Base-by-base conservation (phyloP, 2,888 invertebrate genomes). In the Drosophila monieri region DNA sequence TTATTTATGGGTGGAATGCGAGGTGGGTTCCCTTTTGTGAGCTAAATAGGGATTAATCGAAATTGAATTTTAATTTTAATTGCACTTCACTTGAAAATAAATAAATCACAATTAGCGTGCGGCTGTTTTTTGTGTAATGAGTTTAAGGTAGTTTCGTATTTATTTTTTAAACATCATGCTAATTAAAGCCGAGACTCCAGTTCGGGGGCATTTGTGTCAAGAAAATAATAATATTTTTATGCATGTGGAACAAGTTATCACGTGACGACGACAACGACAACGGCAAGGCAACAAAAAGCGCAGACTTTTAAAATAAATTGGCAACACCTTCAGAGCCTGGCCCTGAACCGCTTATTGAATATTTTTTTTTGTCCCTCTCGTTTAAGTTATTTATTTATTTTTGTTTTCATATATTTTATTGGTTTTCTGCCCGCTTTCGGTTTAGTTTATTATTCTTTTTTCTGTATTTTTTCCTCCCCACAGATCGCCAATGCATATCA, bases 331-430 rank as follows among this genome's bases (percentile, higher is more conserved):
- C 80, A 62, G 66, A 76, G 71, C 72, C 78, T 76, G 83, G 84
- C 88, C 81, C 84, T 81, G 81, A 81, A 77, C 81, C 74, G 81
- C 81, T 81, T 88, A 88, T 85, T 79, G 84, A 88, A 77, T 81
- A 76, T 73, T 76, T 71, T 18, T 68, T 35, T 10, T n/a, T n/a
- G 35, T 71, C 57, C 65, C 61, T 62, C 72, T 65, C 43, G 76
- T 35, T 57, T 59, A n/a, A 35, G 35, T 49, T 70, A 46, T 32
- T 52, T 41, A 41, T 41, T 15, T 41, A 41, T 39, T 69, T 70
- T 49, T 70, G 44, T 46, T 59, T 41, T 35, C 32, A 47, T 14
- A 49, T 56, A 66, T 68, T 37, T 46, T 55, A 51, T 67, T 37
- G 25, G 37, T 56, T 30, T 46, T 23, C 32, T 25, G 43, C 30